These are phyloP conservation scores for Sylvilagus bachmani DNA, from an alignment of 2,113 vertebrate genomes.

Conservation along the genomic window DNA sequence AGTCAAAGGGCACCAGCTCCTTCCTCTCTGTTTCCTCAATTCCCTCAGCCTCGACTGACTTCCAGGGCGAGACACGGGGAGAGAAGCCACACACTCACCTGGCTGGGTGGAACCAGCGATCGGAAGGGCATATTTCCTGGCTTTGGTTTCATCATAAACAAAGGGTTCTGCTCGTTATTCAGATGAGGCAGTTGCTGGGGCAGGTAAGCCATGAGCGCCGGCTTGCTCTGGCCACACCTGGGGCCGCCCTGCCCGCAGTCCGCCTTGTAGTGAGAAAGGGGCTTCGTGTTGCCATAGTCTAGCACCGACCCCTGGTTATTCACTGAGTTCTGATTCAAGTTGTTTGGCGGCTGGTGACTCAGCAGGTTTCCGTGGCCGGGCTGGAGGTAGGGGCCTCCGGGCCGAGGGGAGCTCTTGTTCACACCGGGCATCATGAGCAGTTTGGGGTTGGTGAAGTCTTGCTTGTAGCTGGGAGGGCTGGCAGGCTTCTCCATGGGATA, in stretches of 20 bases:
- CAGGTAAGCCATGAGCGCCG: slow-evolving; percentile 90
- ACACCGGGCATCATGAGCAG: slow-evolving; percentile 91
- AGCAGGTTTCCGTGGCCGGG: slow-evolving; percentile 90
- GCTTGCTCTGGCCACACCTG: slow-evolving; percentile 90
- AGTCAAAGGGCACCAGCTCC: neutral
- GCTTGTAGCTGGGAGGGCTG: slow-evolving; percentile 93
- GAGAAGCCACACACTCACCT: slow-evolving; percentile 87
- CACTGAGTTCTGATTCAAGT: slow-evolving; percentile 88
- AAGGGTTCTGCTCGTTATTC: slow-evolving; percentile 87
- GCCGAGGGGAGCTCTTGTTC: slow-evolving; percentile 94
- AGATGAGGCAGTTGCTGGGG: slow-evolving; percentile 91
- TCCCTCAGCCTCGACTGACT: neutral
- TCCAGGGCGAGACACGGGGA: neutral
- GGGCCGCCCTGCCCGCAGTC: slow-evolving; percentile 88
- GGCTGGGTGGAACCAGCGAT: slow-evolving; percentile 90
- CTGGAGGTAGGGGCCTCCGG: slow-evolving; percentile 90
- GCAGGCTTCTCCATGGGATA: slow-evolving; percentile 95
- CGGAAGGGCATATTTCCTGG: slow-evolving; percentile 90
- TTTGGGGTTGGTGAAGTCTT: slow-evolving; percentile 94
- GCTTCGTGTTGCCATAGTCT: slow-evolving; percentile 97
- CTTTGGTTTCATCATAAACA: slow-evolving; percentile 93
- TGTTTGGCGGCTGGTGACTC: slow-evolving; percentile 89
- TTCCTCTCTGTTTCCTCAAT: neutral
- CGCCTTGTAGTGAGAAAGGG: slow-evolving; percentile 96
- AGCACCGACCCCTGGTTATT: slow-evolving; percentile 89